Conservation (phyloP, 1,140 invertebrate species). For the Brevipalpus yothersi region DNA sequence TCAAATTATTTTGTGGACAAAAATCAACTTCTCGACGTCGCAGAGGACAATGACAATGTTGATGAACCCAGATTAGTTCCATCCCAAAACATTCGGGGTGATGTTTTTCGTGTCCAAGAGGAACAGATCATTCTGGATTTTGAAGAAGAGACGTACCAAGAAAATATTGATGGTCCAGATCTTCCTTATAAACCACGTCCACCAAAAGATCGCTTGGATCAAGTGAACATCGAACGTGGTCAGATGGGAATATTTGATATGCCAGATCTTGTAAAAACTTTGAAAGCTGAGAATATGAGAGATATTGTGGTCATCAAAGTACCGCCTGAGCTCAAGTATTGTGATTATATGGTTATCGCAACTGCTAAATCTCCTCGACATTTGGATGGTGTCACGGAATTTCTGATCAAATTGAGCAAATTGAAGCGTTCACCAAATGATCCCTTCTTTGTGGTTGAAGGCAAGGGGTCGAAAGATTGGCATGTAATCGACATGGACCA, state of each 20-base stretch:
- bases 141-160: neutral
- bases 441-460: constrained; percentile 44
- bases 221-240: constrained; percentile 25
- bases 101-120: neutral
- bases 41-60: no score
- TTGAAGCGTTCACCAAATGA: constrained; percentile 29
- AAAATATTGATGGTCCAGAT: neutral
- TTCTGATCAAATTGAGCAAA: constrained; percentile 38
- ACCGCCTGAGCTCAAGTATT: constrained; percentile 45
- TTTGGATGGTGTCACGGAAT: constrained; percentile 42
- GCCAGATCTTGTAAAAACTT: constrained; percentile 48
- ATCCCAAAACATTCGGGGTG: neutral
- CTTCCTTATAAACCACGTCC: neutral
- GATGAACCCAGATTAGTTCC: neutral
- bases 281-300: constrained; percentile 45
- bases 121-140: neutral
- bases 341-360: constrained; percentile 52
- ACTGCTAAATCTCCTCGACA: constrained; percentile 45
- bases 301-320: constrained; percentile 56
- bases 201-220: neutral
- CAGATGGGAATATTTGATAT: constrained; percentile 54
- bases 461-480: constrained; percentile 48
- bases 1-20: no score
- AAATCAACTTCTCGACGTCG: no score
- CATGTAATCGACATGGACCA: constrained; percentile 66